A percentile compares a stretch with the other conserved stretches of the same genome.
These are phyloP conservation scores for Coranthus polyacanthus DNA, from an alignment of 2,797 vertebrate species.

Conservation along the genomic window DNA sequence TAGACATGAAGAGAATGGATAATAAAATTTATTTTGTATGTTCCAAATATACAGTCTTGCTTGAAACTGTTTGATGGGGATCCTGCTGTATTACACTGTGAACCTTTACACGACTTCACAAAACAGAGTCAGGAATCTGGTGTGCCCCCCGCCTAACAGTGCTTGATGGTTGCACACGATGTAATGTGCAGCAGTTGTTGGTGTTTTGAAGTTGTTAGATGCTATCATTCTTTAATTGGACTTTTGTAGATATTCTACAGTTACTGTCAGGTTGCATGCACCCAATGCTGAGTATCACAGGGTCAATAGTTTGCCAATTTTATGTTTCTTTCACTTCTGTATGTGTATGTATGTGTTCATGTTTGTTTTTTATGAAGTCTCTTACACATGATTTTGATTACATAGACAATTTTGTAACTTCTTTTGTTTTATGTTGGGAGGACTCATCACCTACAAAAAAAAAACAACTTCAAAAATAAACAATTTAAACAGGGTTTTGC, in stretches of 20 bases:
- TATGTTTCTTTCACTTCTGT: constrained; percentile 86
- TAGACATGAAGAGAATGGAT: constrained; percentile 89
- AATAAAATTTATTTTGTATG: constrained; percentile 95
- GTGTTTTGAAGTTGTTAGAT: constrained; percentile 84
- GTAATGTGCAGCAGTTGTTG: constrained; percentile 83
- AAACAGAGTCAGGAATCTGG: constrained; percentile 73
- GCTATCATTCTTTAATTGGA: constrained; percentile 84
- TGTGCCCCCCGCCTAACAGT: constrained; percentile 70
- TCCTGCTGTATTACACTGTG: constrained; percentile 86
- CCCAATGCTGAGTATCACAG: constrained; percentile 85
- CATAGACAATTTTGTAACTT: constrained; percentile 88
- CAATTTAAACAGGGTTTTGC: constrained; percentile 83
- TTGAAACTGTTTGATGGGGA: constrained; percentile 86
- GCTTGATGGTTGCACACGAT: constrained; percentile 73
- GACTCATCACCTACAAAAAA: constrained; percentile 83
- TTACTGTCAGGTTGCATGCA: constrained; percentile 86
- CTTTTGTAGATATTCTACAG: constrained; percentile 86
- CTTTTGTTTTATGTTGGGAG: constrained; percentile 85
- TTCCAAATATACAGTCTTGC: constrained; percentile 90
- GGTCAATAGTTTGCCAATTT: constrained; percentile 87
- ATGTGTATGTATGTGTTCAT: constrained; percentile 84
- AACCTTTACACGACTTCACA: constrained; percentile 84
- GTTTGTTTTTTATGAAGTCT: constrained; percentile 87
- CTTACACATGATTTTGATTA: constrained; percentile 88
- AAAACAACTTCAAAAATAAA: constrained; percentile 87